A percentile compares a stretch with the other conserved stretches of the same genome.
Evolutionary conservation across 2,113 vertebrate genomes (phyloP).

Genomic region (Toxotes chatareus): DNA sequence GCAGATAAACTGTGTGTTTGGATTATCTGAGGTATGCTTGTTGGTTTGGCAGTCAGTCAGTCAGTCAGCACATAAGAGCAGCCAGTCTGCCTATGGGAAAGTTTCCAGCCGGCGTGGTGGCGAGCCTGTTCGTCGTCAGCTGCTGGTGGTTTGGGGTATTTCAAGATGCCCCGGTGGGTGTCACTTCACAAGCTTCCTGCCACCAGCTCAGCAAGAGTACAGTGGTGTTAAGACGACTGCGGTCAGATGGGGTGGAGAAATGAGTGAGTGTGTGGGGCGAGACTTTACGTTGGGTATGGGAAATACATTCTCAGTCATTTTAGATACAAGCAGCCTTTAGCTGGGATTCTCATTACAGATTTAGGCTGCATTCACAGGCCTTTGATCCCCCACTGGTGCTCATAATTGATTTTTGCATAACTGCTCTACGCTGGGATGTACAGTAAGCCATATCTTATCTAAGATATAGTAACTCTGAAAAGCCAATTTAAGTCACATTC

Average conservation of each 20-base stretch:
- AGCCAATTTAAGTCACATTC: background rate
- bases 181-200: constrained; percentile 66
- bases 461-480: background rate
- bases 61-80: background rate
- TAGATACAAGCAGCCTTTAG: constrained; percentile 8
- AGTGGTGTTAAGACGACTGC: constrained; percentile 56
- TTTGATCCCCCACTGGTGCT: background rate
- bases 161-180: constrained; percentile 74
- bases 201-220: constrained; percentile 47
- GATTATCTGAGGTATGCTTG: background rate
- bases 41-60: constrained; percentile 23
- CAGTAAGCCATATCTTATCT: background rate
- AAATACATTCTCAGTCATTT: constrained; percentile 34
- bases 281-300: constrained; percentile 30
- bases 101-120: constrained; percentile 34
- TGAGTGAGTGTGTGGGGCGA: constrained; percentile 23
- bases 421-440: background rate
- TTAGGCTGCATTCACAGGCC: background rate
- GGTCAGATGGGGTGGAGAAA: constrained; percentile 56
- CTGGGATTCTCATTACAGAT: constrained; percentile 37
- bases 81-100: constrained; percentile 55
- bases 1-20: background rate
- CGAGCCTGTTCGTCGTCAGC: constrained; percentile 61
- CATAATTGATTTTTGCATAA: background rate
- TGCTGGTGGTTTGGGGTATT: constrained; percentile 73